Evolutionary conservation across 1,140 invertebrate species (phyloP).

Genomic region (Episyrphus balteatus): DNA sequence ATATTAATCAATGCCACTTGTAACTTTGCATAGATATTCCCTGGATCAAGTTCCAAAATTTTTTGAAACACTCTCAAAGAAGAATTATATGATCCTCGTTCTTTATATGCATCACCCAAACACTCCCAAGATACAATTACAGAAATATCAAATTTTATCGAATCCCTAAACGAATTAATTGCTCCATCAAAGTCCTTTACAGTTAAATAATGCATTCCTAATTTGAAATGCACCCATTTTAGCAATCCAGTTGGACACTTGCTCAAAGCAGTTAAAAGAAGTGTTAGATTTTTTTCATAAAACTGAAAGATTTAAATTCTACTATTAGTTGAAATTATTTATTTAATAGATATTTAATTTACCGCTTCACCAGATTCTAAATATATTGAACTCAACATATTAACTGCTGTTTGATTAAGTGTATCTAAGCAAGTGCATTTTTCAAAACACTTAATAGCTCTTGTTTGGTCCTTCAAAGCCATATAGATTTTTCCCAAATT

Average conservation of each 20-base stretch:
- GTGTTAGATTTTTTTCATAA: slow-evolving; percentile 49
- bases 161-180: slow-evolving; percentile 51
- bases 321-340: not conserved
- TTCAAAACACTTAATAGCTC: slow-evolving; percentile 70
- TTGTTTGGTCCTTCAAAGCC: slow-evolving; percentile 47
- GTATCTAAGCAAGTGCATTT: slow-evolving; percentile 67
- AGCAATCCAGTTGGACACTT: slow-evolving; percentile 41
- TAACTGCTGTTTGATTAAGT: slow-evolving; percentile 50
- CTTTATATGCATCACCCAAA: slow-evolving; percentile 76
- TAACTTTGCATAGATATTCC: slow-evolving; percentile 60
- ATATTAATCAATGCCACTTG: slow-evolving; percentile 73
- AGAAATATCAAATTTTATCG: slow-evolving; percentile 57
- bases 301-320: not conserved
- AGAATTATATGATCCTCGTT: slow-evolving; percentile 70
- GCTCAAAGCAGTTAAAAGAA: slow-evolving; percentile 51
- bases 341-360: not conserved
- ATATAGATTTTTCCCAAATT: slow-evolving; percentile 67
- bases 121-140: slow-evolving; percentile 73
- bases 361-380: slow-evolving; percentile 45
- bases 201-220: slow-evolving; percentile 66
- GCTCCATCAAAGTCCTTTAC: slow-evolving; percentile 51
- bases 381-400: slow-evolving; percentile 64
- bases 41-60: slow-evolving; percentile 54
- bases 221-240: slow-evolving; percentile 69
- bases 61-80: slow-evolving; percentile 76